phyloP scores from a whole-genome alignment of 2,888 invertebrate genomes.

The Luperina nickerlii region DNA sequence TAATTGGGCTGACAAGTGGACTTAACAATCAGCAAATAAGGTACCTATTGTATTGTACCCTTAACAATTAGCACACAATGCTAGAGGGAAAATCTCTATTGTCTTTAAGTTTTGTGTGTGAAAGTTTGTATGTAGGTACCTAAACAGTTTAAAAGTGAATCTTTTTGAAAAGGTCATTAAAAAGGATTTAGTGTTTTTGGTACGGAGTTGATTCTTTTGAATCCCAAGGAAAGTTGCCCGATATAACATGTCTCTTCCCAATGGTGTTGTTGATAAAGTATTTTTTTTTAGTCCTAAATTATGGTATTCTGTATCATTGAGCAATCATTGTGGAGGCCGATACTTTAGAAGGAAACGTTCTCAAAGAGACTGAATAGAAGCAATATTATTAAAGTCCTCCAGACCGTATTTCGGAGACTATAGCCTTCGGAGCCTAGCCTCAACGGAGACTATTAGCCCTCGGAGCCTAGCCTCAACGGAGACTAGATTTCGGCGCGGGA shows the following conservation, averaged over 20 bases:
- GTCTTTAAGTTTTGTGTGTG: background rate
- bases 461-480: no score
- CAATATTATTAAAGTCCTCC: no score
- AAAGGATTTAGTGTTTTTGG: background rate
- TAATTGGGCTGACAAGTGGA: constrained; percentile 49
- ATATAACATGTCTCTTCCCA: background rate
- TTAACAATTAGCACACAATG: constrained; percentile 17
- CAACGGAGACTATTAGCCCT: no score
- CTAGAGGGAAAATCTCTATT: background rate
- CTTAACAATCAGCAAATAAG: constrained; percentile 40
- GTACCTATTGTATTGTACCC: constrained; percentile 25
- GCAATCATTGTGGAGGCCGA: background rate
- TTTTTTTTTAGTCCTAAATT: background rate
- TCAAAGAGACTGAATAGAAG: background rate
- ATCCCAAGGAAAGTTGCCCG: background rate
- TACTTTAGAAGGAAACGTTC: background rate
- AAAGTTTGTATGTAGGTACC: background rate
- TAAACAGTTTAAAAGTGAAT: background rate
- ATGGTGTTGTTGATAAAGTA: background rate
- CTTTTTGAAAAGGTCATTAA: background rate
- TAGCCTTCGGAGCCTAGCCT: no score
- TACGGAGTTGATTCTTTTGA: no score
- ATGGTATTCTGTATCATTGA: background rate
- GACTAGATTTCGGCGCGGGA: no score
- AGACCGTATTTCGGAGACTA: no score